Evolutionary conservation across 2,797 vertebrate genomes (phyloP).

Genomic region (Cheirogaleus major): DNA sequence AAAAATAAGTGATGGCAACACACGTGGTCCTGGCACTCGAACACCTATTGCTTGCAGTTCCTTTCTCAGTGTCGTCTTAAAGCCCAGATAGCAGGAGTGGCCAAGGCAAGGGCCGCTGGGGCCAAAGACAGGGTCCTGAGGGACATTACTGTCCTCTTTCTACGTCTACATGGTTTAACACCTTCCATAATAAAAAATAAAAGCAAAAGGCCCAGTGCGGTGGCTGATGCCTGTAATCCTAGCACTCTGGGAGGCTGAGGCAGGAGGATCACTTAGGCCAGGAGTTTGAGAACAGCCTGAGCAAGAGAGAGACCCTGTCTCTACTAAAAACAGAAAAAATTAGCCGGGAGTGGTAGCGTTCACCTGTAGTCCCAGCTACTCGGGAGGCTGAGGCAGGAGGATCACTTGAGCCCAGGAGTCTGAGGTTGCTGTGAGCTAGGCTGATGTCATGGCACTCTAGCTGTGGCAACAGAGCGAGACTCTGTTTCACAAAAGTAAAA

Average conservation of each 20-base stretch:
- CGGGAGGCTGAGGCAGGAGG: neutral
- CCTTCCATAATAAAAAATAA: neutral
- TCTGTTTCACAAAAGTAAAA: no score
- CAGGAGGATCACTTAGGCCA: no score
- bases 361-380: no score
- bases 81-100: neutral
- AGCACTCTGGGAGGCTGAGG: no score
- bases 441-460: neutral
- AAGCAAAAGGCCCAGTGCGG: neutral
- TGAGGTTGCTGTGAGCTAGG: neutral
- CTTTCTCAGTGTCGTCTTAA: neutral
- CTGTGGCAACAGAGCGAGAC: neutral
- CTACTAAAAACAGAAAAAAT: no score
- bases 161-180: neutral
- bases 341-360: no score
- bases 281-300: no score
- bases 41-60: no score
- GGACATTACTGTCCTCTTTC: no score
- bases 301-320: no score
- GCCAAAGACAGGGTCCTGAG: neutral
- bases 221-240: no score
- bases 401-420: neutral
- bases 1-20: neutral
- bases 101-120: neutral
- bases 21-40: accelerated